A percentile compares a stretch with the other conserved stretches of the same genome.
Conservation (phyloP, 92 coral and sea anemone genomes). For the Desmophyllum pertusum region DNA sequence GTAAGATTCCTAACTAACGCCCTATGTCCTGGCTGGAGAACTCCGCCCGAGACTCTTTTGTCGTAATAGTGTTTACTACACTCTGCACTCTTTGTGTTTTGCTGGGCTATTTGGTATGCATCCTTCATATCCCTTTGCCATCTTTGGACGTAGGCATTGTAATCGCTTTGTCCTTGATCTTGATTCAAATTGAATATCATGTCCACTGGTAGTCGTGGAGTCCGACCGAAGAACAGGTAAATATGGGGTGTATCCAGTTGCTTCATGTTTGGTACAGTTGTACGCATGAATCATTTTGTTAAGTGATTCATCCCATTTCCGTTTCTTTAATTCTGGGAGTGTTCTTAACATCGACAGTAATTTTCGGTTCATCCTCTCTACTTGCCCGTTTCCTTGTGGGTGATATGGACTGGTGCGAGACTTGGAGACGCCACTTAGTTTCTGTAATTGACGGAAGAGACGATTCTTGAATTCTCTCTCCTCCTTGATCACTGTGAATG, state of each 20-base stretch:
- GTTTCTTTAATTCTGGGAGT: conserved; percentile 39
- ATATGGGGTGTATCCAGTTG: conserved; percentile 36
- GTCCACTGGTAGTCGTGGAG: conserved; percentile 38
- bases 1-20: conserved; percentile 31
- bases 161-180: conserved; percentile 8
- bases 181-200: conserved; percentile 29
- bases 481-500: conserved; percentile 35
- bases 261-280: conserved; percentile 32
- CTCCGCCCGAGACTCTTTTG: conserved; percentile 41
- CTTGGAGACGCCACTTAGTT: conserved; percentile 24
- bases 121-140: conserved; percentile 41
- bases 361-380: conserved; percentile 36
- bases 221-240: conserved; percentile 35
- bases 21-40: conserved; percentile 43
- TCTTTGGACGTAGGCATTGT: conserved; percentile 31
- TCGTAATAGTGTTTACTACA: conserved; percentile 33
- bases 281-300: conserved; percentile 43
- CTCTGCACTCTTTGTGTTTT: conserved; percentile 23
- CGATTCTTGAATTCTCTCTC: conserved; percentile 34
- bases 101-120: conserved; percentile 30
- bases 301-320: conserved; percentile 35
- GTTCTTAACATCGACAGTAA: conserved; percentile 35
- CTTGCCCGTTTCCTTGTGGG: conserved; percentile 34
- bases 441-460: conserved; percentile 39
- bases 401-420: conserved; percentile 46